Conservation (phyloP, 2,113 vertebrate genomes). For the Sitta europaea region DNA sequence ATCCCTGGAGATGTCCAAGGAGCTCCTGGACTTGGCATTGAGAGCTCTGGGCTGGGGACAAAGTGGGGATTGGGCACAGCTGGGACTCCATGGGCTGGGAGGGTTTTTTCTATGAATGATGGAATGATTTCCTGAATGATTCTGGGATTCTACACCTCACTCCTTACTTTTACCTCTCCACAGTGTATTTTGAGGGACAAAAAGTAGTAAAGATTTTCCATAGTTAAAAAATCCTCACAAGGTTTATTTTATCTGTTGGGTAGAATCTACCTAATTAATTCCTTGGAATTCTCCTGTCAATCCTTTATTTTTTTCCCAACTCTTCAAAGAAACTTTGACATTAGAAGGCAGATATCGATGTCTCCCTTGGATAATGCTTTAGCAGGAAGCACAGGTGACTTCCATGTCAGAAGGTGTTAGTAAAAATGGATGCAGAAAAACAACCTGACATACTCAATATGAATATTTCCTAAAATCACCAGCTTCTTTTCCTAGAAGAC, state of each 20-base stretch:
- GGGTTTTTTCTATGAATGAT: background rate
- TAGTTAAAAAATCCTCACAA: background rate
- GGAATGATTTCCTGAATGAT: background rate
- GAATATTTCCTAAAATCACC: background rate
- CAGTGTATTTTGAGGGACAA: background rate
- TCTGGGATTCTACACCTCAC: background rate
- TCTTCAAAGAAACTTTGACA: background rate
- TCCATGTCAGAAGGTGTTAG: background rate
- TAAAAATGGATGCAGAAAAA: background rate
- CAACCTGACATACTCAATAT: background rate
- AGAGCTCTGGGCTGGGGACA: background rate
- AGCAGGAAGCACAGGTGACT: background rate
- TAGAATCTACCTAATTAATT: background rate
- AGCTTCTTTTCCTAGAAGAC: background rate
- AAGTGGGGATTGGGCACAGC: rapidly evolving
- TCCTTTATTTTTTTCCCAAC: background rate
- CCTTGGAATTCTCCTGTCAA: background rate
- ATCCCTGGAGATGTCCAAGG: background rate
- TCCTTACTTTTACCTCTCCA: background rate
- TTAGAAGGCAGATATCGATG: background rate
- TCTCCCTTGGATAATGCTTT: background rate
- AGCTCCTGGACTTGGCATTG: background rate
- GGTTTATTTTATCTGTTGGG: background rate
- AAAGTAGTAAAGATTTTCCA: background rate
- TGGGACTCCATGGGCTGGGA: rapidly evolving